Conservation (phyloP, 2,888 invertebrate genomes). For the Pollenia angustigena region DNA sequence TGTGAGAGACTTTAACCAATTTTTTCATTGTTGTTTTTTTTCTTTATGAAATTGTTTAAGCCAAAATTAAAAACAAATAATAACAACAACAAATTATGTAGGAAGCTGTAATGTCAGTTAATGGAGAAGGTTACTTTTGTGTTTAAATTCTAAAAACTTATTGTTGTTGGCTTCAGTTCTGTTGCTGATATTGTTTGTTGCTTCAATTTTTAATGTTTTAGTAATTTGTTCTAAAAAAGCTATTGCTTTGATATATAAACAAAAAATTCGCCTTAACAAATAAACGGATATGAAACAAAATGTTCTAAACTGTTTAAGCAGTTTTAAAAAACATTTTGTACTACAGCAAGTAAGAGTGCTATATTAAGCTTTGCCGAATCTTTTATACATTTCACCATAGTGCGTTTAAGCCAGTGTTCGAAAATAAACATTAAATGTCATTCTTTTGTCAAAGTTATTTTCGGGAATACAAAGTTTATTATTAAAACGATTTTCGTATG, state of each 20-base stretch:
- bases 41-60: constrained; percentile 39
- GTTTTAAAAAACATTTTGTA: too few species aligned
- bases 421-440: too few species aligned
- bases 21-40: constrained; percentile 5
- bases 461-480: too few species aligned
- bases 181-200: constrained; percentile 14
- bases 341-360: too few species aligned
- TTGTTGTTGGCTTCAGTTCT: constrained; percentile 23
- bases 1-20: constrained; percentile 16
- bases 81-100: constrained; percentile 65
- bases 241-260: not conserved
- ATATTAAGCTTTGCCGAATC: too few species aligned
- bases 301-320: too few species aligned
- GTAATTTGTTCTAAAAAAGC: not conserved
- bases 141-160: constrained; percentile 59
- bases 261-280: too few species aligned
- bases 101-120: constrained; percentile 75
- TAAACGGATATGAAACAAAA: too few species aligned
- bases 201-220: constrained; percentile 9
- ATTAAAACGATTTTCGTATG: too few species aligned
- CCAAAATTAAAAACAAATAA: constrained; percentile 37
- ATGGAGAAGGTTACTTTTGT: constrained; percentile 73
- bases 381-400: too few species aligned
- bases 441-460: too few species aligned
- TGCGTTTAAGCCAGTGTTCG: too few species aligned